Percentiles rank a stretch among this genome's conserved stretches.
These are phyloP conservation scores for Drosophila fungiperda DNA, from an alignment of 2,888 invertebrate species.

Conservation along the genomic window DNA sequence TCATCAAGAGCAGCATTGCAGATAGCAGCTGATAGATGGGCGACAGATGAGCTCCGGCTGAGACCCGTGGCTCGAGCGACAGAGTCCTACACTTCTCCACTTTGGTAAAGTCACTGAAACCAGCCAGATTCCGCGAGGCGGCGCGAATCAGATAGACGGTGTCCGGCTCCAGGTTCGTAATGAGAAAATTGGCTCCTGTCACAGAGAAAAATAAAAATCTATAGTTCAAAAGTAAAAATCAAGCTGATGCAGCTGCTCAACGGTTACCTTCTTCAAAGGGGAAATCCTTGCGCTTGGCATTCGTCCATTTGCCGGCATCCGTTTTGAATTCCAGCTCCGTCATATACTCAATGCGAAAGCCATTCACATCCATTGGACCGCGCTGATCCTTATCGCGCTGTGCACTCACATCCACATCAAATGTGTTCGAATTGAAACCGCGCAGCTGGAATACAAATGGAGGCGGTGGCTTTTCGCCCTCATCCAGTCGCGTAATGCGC, in stretches of 20 bases:
- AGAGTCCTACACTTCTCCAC: conserved; percentile 83
- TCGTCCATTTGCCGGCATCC: conserved; percentile 84
- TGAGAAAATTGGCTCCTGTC: conserved; percentile 86
- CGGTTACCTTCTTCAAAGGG: conserved; percentile 84
- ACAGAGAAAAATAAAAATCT: conserved; percentile 9
- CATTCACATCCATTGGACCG: conserved; percentile 83
- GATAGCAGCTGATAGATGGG: conserved; percentile 25
- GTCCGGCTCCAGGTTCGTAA: conserved; percentile 85
- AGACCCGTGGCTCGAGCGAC: conserved; percentile 80
- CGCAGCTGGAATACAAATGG: conserved; percentile 84
- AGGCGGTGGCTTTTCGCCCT: conserved; percentile 86
- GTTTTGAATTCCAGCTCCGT: conserved; percentile 83
- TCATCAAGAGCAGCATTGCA: conserved; percentile 11
- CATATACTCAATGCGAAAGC: conserved; percentile 84
- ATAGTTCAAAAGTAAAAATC: conserved; percentile 9
- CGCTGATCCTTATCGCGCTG: conserved; percentile 66
- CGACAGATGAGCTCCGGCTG: conserved; percentile 45
- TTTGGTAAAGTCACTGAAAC: conserved; percentile 85
- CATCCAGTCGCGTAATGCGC: conserved; percentile 85
- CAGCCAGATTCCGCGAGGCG: conserved; percentile 87
- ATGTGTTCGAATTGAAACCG: conserved; percentile 84
- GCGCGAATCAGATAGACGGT: conserved; percentile 86
- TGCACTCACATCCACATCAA: conserved; percentile 84
- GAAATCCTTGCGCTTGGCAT: conserved; percentile 83
- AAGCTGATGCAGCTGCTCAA: conserved; percentile 1